phyloP scores from a whole-genome alignment of 2,888 invertebrate genomes.

The Luffia ferchaultella region DNA sequence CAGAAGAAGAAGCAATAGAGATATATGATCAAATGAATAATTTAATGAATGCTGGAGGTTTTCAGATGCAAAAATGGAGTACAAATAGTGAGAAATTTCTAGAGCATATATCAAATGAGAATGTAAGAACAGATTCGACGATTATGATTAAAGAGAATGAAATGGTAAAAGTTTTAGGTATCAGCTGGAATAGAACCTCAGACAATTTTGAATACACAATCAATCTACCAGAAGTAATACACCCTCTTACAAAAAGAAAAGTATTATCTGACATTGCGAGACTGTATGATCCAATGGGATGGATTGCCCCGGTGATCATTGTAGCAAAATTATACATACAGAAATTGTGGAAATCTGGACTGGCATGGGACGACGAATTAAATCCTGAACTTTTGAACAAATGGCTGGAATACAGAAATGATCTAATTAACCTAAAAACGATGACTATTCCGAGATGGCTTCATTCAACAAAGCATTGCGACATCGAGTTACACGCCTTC shows the following conservation, averaged over 20 bases:
- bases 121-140: neutral
- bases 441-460: slow-evolving; percentile 15
- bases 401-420: slow-evolving; percentile 12
- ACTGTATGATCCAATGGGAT: slow-evolving; percentile 21
- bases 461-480: neutral
- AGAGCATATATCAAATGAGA: neutral
- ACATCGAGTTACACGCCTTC: slow-evolving; percentile 15
- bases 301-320: slow-evolving; percentile 18
- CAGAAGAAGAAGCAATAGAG: slow-evolving; percentile 3
- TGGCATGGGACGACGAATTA: slow-evolving; percentile 15
- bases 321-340: too few species aligned
- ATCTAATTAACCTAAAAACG: slow-evolving; percentile 6
- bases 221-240: slow-evolving; percentile 9
- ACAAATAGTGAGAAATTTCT: slow-evolving; percentile 1
- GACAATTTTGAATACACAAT: slow-evolving; percentile 16
- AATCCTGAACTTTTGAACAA: slow-evolving; percentile 6
- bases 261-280: slow-evolving; percentile 18
- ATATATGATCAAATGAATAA: slow-evolving; percentile 5
- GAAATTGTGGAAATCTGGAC: slow-evolving; percentile 14
- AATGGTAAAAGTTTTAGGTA: slow-evolving; percentile 17
- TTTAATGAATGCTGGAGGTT: slow-evolving; percentile 4
- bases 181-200: slow-evolving; percentile 17
- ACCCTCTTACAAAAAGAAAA: slow-evolving; percentile 15
- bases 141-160: too few species aligned
- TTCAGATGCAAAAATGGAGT: slow-evolving; percentile 6